Evolutionary conservation across 2,888 invertebrate species (phyloP), one percentile per base, ranked within the genome.

Genomic region (Sarcophaga subvicina): DNA sequence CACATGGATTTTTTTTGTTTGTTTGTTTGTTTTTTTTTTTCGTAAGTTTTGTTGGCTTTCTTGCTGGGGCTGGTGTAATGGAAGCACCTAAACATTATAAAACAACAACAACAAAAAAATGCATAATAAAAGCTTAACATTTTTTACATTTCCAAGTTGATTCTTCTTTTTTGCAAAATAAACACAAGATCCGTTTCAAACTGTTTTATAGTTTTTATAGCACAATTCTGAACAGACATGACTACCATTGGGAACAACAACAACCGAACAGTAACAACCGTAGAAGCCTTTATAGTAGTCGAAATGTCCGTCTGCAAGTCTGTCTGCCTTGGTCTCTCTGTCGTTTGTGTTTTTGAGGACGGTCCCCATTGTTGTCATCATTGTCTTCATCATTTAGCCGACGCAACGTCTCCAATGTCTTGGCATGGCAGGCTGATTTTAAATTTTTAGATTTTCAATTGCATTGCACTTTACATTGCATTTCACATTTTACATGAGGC

Each of bases 151-250:
- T 85, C n/a, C 71, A 77, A 75, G 69, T 60, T 8, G 64, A 77
- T 71, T 67, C 63, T 62, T 83, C 66, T 27, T 25, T 71, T 47
- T 67, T 63, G 25, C 12, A 67, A 17, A 22, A 37, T 37, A 37
- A 37, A 76, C 64, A 71, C 76, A 60, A 87, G 81, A 81, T 87
- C 81, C 83, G 83, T 81, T 83, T 87, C 83, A 83, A 81, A 87
- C 84, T 79, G 84, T 84, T 84, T 84, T 79, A 83, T 81, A 69
- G 69, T 70, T 60, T 37, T 47, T 14, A 69, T 17, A 4, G 20
- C 2, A 47, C 22, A 63, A 63, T 47, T 49, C 47, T 17, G 25
- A 63, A 73, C 75, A 63, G 75, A 49, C 75, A 49, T 75, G 25
- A 64, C 60, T 72, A 37, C 67, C 45, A 45, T 37, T 37, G 37